Conservation (phyloP, 2,888 invertebrate genomes). For the Silvanus unidentatus region DNA sequence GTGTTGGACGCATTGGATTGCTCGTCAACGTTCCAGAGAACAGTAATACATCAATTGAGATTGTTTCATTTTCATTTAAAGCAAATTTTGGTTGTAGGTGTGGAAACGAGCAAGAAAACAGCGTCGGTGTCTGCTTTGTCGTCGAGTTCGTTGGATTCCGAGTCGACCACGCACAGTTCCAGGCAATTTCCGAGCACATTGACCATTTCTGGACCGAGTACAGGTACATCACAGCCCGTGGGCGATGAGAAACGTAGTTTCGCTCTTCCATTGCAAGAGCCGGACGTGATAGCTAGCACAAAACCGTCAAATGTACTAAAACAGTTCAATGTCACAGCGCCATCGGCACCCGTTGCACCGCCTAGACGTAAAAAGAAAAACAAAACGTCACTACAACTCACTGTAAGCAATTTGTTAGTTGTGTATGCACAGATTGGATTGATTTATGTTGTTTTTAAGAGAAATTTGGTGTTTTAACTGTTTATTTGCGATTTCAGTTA, state of each 20-base stretch:
- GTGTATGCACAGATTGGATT: too few species aligned
- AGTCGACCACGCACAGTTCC: slow-evolving; percentile 43
- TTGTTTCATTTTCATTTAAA: slow-evolving; percentile 7
- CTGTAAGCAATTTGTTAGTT: too few species aligned
- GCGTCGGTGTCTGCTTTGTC: slow-evolving; percentile 39
- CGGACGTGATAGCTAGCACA: slow-evolving; percentile 90
- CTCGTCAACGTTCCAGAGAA: slow-evolving; percentile 6
- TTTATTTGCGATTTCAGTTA: too few species aligned
- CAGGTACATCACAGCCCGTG: slow-evolving; percentile 17
- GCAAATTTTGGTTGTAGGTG: slow-evolving; percentile 9
- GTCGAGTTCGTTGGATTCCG: slow-evolving; percentile 42
- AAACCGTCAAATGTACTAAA: slow-evolving; percentile 56
- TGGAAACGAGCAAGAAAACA: slow-evolving; percentile 30
- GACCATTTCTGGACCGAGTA: slow-evolving; percentile 38
- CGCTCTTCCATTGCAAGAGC: slow-evolving; percentile 68
- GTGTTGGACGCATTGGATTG: slow-evolving; percentile 59
- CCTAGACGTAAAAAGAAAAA: slow-evolving; percentile 73
- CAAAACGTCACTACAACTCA: slow-evolving; percentile 28
- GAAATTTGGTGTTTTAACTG: too few species aligned
- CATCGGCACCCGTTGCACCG: slow-evolving; percentile 60
- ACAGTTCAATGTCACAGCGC: slow-evolving; percentile 16
- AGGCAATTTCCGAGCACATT: slow-evolving; percentile 43
- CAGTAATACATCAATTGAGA: background rate
- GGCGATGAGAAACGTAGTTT: slow-evolving; percentile 28
- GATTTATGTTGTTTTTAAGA: slow-evolving; percentile 5